Conservation (phyloP, 2,797 vertebrate genomes). For the Psittacula derbiana region DNA sequence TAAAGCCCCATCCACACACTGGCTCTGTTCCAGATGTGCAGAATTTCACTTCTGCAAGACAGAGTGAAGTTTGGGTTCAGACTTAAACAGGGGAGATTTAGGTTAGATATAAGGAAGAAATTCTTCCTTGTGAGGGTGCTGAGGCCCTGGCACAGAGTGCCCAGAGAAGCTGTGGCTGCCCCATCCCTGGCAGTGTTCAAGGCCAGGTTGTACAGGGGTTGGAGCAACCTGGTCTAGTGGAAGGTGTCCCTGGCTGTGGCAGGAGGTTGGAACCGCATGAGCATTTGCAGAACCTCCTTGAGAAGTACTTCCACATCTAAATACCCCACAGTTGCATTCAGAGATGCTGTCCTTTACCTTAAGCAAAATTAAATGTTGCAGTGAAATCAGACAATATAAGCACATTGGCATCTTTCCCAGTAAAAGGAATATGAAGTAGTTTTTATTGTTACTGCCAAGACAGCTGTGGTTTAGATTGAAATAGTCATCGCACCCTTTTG, state of each 20-base stretch:
- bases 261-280: neutral
- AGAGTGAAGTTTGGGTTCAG: neutral
- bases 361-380: conserved; percentile 59
- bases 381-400: conserved; percentile 49
- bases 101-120: neutral
- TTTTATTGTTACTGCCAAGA: conserved; percentile 41
- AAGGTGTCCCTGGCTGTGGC: neutral
- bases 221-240: neutral
- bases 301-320: conserved; percentile 54
- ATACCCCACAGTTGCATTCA: conserved; percentile 19
- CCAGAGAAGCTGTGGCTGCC: neutral
- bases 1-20: neutral
- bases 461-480: conserved; percentile 45
- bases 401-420: conserved; percentile 27
- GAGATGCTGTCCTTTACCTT: conserved; percentile 53
- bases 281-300: conserved; percentile 62
- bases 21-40: neutral
- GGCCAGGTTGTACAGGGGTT: neutral
- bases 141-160: neutral
- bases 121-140: neutral
- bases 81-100: neutral
- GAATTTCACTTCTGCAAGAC: neutral
- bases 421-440: conserved; percentile 38
- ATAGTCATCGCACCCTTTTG: conserved; percentile 28
- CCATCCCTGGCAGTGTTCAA: neutral